Evolutionary conservation across 2,888 invertebrate species (phyloP), one percentile per base, ranked within the genome.

Genomic region (Uropetala carovei): DNA sequence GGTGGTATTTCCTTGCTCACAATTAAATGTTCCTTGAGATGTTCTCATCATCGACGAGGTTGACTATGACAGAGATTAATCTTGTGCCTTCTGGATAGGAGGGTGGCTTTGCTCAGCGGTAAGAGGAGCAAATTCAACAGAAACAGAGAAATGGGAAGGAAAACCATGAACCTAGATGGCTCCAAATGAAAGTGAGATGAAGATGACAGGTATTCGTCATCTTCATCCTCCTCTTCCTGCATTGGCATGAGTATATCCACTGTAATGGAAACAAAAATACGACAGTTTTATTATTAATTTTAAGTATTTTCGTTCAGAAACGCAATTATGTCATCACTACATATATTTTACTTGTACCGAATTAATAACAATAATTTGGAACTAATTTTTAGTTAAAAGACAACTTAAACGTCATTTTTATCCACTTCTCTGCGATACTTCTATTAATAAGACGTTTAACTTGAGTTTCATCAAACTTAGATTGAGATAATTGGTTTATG

Each of bases 31-130:
- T 83, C 83, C 16, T 57, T 3, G n/a, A 43, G 56, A 9, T 57
- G 83, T 83, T 83, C 83, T 83, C 83, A 83, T 83, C 83, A 83
- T 83, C 83, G 83, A 83, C 83, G 83, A 18, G 83, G 83, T 18
- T 83, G 83, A 11, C 56, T 83, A 18, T 83, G 83, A 18, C 83
- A 83, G 18, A n/a, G 83, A 56, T 83, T 83, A n/a, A 83, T 57
- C 5, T 83, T 83, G 18, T 83, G 83, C 56, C 56, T 83, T 43
- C 43, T 83, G 43, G 83, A 83, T 43, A 43, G 18, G 18, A 83
- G 83, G n/a, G 18, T 43, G 43, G 43, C 83, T 83, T 18, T n/a
- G n/a, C 57, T 83, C n/a, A 18, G 10, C n/a, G 18, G 43, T 57
- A 43, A 83, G 83, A n/a, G 18, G n/a, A 83, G 18, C n/a, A 56